A percentile compares a stretch with the other conserved stretches of the same genome.
Conservation (phyloP, 2,888 invertebrate species). For the Morpho helenor region DNA sequence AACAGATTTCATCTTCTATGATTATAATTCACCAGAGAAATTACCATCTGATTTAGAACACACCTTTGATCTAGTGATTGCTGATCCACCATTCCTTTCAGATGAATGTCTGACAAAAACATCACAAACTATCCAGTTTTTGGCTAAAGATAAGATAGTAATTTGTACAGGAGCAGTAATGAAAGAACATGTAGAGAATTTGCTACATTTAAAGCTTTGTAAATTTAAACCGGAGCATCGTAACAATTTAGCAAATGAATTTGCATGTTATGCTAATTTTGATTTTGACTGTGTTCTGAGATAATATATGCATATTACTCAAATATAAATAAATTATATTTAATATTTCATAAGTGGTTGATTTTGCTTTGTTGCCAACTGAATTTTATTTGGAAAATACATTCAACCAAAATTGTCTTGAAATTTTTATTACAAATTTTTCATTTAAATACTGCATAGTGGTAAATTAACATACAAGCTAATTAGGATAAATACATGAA, state of each 20-base stretch:
- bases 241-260: constrained; percentile 95
- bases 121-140: constrained; percentile 85
- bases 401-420: no score
- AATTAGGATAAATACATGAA: no score
- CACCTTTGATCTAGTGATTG: constrained; percentile 90
- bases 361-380: no score
- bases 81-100: constrained; percentile 97
- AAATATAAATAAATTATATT: neutral
- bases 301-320: constrained; percentile 31
- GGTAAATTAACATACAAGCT: no score
- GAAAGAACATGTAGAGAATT: constrained; percentile 82
- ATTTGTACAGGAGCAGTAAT: constrained; percentile 94
- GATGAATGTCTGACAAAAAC: constrained; percentile 94
- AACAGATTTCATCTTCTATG: constrained; percentile 90
- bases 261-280: constrained; percentile 94
- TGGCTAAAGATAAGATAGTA: constrained; percentile 87
- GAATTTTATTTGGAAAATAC: no score
- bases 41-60: constrained; percentile 79
- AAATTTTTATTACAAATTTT: no score
- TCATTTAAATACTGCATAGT: no score
- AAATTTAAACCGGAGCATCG: constrained; percentile 89
- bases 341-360: neutral
- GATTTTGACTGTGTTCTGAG: constrained; percentile 78
- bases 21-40: constrained; percentile 89
- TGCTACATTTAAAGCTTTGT: constrained; percentile 83